Percentiles rank a stretch among this genome's conserved stretches.
Conservation (phyloP, 2,797 vertebrate species). For the Mastacembelus armatus region DNA sequence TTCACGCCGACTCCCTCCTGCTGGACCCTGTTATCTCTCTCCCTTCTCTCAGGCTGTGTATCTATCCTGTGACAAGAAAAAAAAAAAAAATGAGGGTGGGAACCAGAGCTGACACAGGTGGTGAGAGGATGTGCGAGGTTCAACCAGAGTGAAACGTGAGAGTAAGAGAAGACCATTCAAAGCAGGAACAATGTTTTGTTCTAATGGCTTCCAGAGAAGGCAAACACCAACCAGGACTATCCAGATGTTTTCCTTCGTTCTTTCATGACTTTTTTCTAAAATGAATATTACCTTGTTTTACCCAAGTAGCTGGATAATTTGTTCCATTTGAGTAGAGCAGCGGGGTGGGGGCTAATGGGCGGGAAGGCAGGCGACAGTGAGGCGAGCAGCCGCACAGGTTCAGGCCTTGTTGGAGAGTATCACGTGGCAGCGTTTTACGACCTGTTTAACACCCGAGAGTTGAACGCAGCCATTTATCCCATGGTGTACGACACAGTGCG, state of each 20-base stretch:
- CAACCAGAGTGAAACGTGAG: slow-evolving; percentile 62
- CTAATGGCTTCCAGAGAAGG: slow-evolving; percentile 78
- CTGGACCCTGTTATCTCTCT: slow-evolving; percentile 59
- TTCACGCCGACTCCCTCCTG: slow-evolving; percentile 12
- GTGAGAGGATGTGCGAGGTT: slow-evolving; percentile 67
- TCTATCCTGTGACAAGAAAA: slow-evolving; percentile 44
- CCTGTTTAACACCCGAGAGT: slow-evolving; percentile 79
- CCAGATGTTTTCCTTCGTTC: slow-evolving; percentile 71
- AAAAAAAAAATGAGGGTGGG: slow-evolving; percentile 57
- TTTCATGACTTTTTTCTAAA: slow-evolving; percentile 48
- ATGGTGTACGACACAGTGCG: slow-evolving; percentile 58
- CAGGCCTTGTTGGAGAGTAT: slow-evolving; percentile 73
- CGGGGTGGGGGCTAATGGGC: slow-evolving; percentile 3
- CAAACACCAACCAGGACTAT: slow-evolving; percentile 61
- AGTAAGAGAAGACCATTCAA: slow-evolving; percentile 56
- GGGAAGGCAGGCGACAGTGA: slow-evolving; percentile 66
- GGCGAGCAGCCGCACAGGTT: slow-evolving; percentile 72
- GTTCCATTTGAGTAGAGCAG: slow-evolving; percentile 72
- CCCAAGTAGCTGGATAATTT: slow-evolving; percentile 67
- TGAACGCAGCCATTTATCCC: slow-evolving; percentile 75
- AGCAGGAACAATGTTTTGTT: slow-evolving; percentile 59
- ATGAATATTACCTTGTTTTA: slow-evolving; percentile 75
- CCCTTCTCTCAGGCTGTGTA: slow-evolving; percentile 25
- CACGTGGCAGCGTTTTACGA: slow-evolving; percentile 80
- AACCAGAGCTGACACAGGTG: slow-evolving; percentile 74